A percentile compares a stretch with the other conserved stretches of the same genome.
Conservation (phyloP, 2,113 vertebrate species). For the Embiotoca jacksoni region DNA sequence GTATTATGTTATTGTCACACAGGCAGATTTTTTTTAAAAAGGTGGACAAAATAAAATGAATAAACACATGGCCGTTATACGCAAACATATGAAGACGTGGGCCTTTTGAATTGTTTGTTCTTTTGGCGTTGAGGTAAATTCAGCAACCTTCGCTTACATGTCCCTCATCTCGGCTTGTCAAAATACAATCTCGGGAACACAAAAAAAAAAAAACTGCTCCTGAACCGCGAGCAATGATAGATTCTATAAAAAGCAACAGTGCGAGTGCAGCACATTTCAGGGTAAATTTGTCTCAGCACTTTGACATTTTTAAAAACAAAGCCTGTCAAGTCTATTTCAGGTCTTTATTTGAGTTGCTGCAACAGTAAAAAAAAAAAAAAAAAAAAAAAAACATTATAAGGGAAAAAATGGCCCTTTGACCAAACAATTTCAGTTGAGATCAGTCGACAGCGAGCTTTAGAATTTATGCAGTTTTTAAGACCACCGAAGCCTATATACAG, state of each 20-base stretch:
- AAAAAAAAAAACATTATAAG: background rate
- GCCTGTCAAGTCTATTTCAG: constrained; percentile 78
- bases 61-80: background rate
- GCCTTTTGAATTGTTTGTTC: constrained; percentile 19
- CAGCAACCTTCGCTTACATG: constrained; percentile 41
- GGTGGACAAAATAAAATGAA: background rate
- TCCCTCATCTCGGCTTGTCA: constrained; percentile 47
- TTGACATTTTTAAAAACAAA: constrained; percentile 77
- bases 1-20: background rate
- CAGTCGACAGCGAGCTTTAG: constrained; percentile 47
- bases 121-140: constrained; percentile 38
- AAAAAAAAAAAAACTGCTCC: constrained; percentile 31
- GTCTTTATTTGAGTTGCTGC: constrained; percentile 58
- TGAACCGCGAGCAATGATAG: constrained; percentile 52
- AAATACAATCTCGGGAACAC: constrained; percentile 50
- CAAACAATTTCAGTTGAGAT: constrained; percentile 53
- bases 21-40: background rate
- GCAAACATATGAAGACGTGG: background rate
- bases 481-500: constrained; percentile 56
- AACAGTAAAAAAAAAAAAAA: constrained; percentile 7
- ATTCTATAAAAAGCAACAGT: constrained; percentile 75
- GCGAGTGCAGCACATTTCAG: constrained; percentile 75
- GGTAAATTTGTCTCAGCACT: constrained; percentile 79
- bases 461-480: constrained; percentile 55
- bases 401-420: constrained; percentile 59